phyloP scores from a whole-genome alignment of 2,113 vertebrate genomes.

The Bagarius yarrelli region DNA sequence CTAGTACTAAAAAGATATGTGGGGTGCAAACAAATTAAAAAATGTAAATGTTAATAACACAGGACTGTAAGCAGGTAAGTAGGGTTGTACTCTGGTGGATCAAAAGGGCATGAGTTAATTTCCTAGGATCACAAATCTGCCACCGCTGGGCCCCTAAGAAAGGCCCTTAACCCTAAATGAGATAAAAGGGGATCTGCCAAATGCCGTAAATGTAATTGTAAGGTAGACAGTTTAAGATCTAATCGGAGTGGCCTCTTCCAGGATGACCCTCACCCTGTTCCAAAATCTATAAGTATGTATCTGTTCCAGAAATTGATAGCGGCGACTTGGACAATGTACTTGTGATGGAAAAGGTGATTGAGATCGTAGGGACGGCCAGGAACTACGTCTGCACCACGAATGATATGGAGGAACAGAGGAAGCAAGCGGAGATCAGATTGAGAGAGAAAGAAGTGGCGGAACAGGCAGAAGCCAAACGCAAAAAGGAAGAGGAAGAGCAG shows the following conservation, averaged over 20 bases:
- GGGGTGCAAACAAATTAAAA: too few species aligned
- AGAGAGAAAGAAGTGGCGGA: conserved; percentile 61
- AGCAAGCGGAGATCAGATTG: conserved; percentile 66
- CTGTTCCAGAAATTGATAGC: conserved; percentile 74
- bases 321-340: conserved; percentile 71
- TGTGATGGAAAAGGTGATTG: conserved; percentile 73
- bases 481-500: conserved; percentile 73
- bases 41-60: too few species aligned
- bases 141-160: too few species aligned
- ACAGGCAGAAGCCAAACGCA: conserved; percentile 62
- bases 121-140: too few species aligned
- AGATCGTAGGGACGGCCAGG: conserved; percentile 75
- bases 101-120: too few species aligned
- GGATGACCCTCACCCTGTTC: background rate
- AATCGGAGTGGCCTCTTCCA: background rate
- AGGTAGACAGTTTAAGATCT: background rate
- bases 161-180: too few species aligned
- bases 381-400: conserved; percentile 78
- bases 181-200: too few species aligned
- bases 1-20: background rate
- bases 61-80: too few species aligned
- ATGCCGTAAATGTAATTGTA: background rate
- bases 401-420: conserved; percentile 73
- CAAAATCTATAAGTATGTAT: background rate
- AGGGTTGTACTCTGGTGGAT: too few species aligned